Conservation (phyloP, 2,113 vertebrate genomes). For the Microtus richardsoni region DNA sequence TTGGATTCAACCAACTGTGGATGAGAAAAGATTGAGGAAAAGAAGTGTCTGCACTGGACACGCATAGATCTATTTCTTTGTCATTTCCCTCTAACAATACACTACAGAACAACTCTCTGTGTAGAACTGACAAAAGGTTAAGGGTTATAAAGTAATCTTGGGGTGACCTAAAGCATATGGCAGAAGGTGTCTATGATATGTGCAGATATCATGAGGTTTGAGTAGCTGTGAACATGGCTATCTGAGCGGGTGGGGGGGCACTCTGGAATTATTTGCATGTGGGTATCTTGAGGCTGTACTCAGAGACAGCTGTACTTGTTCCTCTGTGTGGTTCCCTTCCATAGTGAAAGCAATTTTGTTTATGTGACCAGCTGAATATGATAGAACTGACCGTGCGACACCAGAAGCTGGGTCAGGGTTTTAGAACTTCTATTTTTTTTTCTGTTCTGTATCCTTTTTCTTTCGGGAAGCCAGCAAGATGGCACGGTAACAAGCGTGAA, state of each 20-base stretch:
- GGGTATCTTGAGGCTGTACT: not conserved
- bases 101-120: not conserved
- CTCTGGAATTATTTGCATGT: too few relatives aligned
- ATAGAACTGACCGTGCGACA: not conserved
- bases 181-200: too few relatives aligned
- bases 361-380: not conserved
- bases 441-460: not conserved
- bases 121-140: not conserved
- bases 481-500: fast-evolving
- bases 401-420: not conserved
- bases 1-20: not conserved
- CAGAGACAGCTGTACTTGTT: not conserved
- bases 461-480: not conserved
- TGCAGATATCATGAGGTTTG: not conserved
- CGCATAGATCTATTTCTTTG: not conserved
- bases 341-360: not conserved
- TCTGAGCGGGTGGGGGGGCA: not conserved
- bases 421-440: not conserved
- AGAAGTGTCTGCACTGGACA: not conserved
- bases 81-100: not conserved
- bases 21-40: not conserved
- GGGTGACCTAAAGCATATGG: not conserved
- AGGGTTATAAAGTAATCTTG: too few relatives aligned
- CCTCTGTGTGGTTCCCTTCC: not conserved
- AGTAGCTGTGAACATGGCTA: not conserved